Evolutionary conservation across 2,888 invertebrate genomes (phyloP).

Genomic region (Alloscopus bannaensis): DNA sequence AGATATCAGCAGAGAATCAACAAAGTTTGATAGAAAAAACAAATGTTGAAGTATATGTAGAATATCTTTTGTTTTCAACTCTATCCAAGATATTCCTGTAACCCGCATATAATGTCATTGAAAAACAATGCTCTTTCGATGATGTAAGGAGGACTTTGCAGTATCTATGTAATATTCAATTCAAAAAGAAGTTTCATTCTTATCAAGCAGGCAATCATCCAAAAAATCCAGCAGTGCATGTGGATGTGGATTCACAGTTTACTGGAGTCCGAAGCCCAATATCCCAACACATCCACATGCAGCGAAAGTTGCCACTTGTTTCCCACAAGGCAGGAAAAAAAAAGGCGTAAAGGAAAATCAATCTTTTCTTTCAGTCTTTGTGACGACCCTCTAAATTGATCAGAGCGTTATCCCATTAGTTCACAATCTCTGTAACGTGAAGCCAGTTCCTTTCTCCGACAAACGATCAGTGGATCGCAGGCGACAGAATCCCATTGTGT

Average conservation of each 20-base stretch:
- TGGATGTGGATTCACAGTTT: neutral
- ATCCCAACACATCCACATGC: no score
- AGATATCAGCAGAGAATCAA: no score
- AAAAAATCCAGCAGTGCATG: slow-evolving; percentile 24
- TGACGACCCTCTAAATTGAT: slow-evolving; percentile 3
- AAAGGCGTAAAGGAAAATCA: slow-evolving; percentile 9
- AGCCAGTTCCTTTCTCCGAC: neutral
- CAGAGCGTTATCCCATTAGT: slow-evolving; percentile 10
- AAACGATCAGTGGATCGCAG: neutral
- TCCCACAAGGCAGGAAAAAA: neutral
- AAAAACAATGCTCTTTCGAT: no score
- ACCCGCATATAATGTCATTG: no score
- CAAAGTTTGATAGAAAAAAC: no score
- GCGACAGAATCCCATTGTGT: neutral
- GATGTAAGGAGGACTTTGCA: no score
- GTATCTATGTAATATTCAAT: no score
- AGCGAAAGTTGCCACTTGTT: neutral
- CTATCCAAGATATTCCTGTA: no score
- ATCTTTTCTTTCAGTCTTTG: neutral
- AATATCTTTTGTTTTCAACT: neutral
- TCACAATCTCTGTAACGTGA: no score
- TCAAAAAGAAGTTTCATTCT: neutral
- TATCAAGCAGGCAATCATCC: slow-evolving; percentile 31
- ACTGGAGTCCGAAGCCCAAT: neutral
- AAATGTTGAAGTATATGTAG: no score